These are phyloP conservation scores for Pycnonotus jocosus DNA, from an alignment of 2,113 vertebrate species.

Conservation along the genomic window DNA sequence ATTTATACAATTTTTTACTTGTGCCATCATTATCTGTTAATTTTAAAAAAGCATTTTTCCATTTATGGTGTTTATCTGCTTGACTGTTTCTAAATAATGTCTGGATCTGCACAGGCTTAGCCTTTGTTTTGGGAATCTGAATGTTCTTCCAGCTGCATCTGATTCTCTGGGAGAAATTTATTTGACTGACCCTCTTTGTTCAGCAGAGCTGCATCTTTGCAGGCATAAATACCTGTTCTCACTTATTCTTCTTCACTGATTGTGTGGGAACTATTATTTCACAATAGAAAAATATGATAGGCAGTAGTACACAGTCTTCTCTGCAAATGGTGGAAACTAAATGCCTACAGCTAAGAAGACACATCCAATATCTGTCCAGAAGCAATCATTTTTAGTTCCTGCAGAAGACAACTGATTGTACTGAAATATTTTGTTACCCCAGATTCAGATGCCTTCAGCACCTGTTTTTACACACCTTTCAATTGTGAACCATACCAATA, in stretches of 20 bases:
- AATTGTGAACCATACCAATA: background rate
- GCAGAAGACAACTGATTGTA: background rate
- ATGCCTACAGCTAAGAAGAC: background rate
- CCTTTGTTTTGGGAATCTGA: background rate
- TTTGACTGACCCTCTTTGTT: background rate
- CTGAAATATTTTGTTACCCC: background rate
- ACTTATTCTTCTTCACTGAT: background rate
- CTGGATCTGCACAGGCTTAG: background rate
- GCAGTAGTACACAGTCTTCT: background rate
- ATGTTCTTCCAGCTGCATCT: background rate
- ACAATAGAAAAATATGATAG: background rate
- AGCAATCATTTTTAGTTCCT: background rate
- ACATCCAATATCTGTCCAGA: background rate
- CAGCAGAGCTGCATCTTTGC: background rate
- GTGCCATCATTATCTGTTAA: background rate
- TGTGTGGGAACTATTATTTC: background rate
- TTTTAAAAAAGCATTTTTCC: background rate
- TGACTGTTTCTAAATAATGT: background rate
- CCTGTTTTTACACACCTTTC: background rate
- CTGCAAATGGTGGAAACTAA: background rate
- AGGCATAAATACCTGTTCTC: background rate
- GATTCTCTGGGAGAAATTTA: background rate
- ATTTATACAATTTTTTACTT: background rate
- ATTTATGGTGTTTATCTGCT: background rate
- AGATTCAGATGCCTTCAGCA: background rate